phyloP scores from a whole-genome alignment of 2,797 vertebrate genomes.

The Malacoctenus gilli region DNA sequence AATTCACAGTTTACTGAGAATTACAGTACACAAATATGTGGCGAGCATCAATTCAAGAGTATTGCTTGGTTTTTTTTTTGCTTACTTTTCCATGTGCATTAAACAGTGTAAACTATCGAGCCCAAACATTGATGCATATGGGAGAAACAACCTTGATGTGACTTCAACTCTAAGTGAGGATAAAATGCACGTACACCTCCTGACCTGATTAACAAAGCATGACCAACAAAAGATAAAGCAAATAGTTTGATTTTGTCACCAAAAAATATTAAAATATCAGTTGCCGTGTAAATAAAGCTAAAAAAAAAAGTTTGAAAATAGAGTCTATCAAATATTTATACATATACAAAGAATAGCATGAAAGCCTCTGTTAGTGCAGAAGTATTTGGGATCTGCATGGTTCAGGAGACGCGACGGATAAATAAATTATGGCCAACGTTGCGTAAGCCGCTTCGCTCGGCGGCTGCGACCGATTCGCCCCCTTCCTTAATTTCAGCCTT shows the following conservation, averaged over 20 bases:
- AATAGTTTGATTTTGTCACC: conserved; percentile 32
- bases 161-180: conserved; percentile 19
- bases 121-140: conserved; percentile 13
- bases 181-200: conserved; percentile 27
- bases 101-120: conserved; percentile 47
- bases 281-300: conserved; percentile 49
- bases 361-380: conserved; percentile 56
- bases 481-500: conserved; percentile 20
- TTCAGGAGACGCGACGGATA: conserved; percentile 56
- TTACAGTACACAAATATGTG: conserved; percentile 63
- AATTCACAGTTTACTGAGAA: conserved; percentile 79
- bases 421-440: conserved; percentile 62
- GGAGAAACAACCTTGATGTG: too few relatives aligned
- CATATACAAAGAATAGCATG: conserved; percentile 43
- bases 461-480: conserved; percentile 37
- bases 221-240: conserved; percentile 46
- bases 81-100: conserved; percentile 47
- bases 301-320: conserved; percentile 54
- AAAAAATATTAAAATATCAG: conserved; percentile 35
- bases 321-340: conserved; percentile 58
- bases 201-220: conserved; percentile 33
- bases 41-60: conserved; percentile 50
- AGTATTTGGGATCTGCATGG: conserved; percentile 58
- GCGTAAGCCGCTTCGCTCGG: conserved; percentile 37
- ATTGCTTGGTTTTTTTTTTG: conserved; percentile 72